phyloP scores from a whole-genome alignment of 2,797 vertebrate species.

The Poecilia wingei region DNA sequence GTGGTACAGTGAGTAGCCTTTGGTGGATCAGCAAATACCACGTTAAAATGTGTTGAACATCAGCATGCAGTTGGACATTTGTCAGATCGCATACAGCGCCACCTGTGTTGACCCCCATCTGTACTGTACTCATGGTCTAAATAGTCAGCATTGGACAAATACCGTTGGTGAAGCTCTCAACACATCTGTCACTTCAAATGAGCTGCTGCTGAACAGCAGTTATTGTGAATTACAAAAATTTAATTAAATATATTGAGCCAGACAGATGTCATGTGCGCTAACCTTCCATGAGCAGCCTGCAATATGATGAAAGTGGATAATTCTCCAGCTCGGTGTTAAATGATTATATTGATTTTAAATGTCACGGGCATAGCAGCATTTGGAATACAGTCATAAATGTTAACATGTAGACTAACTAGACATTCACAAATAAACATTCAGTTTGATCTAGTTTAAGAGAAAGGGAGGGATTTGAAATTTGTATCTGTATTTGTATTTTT shows the following conservation, averaged over 20 bases:
- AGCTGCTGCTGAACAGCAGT: slow-evolving; percentile 30
- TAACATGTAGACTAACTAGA: background rate
- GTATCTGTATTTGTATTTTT: background rate
- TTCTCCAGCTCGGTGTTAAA: slow-evolving; percentile 18
- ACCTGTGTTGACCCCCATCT: slow-evolving; percentile 35
- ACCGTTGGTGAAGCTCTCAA: slow-evolving; percentile 24
- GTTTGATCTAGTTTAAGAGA: background rate
- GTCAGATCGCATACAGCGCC: slow-evolving; percentile 44
- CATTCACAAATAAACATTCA: slow-evolving; percentile 1
- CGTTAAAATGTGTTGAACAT: slow-evolving; percentile 33
- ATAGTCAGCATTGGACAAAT: slow-evolving; percentile 26
- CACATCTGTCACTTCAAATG: slow-evolving; percentile 49
- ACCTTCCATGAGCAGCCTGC: slow-evolving; percentile 17
- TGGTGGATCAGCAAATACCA: slow-evolving; percentile 32
- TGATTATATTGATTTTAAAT: slow-evolving; percentile 34
- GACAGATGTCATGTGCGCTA: slow-evolving; percentile 53
- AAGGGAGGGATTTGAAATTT: background rate
- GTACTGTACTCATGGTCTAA: slow-evolving; percentile 24
- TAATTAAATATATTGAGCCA: slow-evolving; percentile 53
- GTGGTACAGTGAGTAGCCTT: slow-evolving; percentile 40
- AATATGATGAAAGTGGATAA: slow-evolving; percentile 32
- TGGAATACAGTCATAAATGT: background rate
- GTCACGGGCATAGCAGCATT: slow-evolving; percentile 14
- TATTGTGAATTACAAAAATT: slow-evolving; percentile 37
- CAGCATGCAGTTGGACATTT: slow-evolving; percentile 22